A percentile compares a stretch with the other conserved stretches of the same genome.
phyloP scores from a whole-genome alignment of 2,113 vertebrate species.

The Verasper variegatus region DNA sequence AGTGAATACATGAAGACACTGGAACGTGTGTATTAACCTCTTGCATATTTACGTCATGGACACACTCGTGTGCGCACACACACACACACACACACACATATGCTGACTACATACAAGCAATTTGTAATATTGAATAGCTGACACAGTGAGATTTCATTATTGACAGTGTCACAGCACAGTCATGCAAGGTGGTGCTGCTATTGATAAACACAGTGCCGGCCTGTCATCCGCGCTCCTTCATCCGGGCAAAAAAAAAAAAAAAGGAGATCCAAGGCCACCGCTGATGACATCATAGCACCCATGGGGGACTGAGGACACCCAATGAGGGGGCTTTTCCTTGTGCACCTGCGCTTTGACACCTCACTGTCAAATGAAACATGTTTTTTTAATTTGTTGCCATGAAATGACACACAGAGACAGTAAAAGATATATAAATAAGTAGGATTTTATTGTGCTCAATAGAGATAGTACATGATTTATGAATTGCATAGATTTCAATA shows the following conservation, averaged over 20 bases:
- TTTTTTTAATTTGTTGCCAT: background rate
- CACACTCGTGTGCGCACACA: constrained; percentile 1
- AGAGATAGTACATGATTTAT: background rate
- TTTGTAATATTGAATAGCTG: constrained; percentile 82
- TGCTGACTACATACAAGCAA: constrained; percentile 61
- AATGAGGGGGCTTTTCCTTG: background rate
- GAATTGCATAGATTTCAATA: constrained; percentile 2
- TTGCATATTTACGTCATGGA: constrained; percentile 69
- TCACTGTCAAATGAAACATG: background rate
- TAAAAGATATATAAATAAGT: background rate
- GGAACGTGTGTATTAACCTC: constrained; percentile 73
- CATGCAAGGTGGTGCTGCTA: constrained; percentile 62
- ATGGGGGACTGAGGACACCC: constrained; percentile 8
- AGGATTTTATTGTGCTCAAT: constrained; percentile 26
- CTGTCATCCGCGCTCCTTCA: constrained; percentile 52
- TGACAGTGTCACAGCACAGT: constrained; percentile 68
- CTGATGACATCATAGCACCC: constrained; percentile 70
- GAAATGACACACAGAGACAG: constrained; percentile 26
- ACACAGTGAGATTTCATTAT: constrained; percentile 77
- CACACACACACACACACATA: constrained; percentile 4
- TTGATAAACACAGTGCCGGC: constrained; percentile 68
- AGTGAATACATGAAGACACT: constrained; percentile 74
- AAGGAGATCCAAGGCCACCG: constrained; percentile 51
- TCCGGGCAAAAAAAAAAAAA: constrained; percentile 35
- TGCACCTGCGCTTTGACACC: background rate